Evolutionary conservation across 2,113 vertebrate genomes (phyloP).

Genomic region (Trinectes maculatus): DNA sequence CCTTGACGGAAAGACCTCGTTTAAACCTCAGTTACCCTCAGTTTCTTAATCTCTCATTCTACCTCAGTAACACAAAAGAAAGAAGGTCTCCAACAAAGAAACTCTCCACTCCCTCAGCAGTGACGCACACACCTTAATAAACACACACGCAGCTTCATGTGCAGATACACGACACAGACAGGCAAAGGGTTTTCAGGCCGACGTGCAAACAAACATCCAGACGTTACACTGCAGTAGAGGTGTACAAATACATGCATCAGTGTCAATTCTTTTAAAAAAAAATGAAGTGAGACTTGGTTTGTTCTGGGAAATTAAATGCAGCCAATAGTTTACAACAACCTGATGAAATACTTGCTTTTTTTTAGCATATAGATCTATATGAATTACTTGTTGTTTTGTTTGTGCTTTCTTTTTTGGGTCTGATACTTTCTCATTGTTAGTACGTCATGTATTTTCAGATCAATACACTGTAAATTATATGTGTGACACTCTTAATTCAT

Average conservation of each 20-base stretch:
- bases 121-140: slow-evolving; percentile 2
- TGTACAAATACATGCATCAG: slow-evolving; percentile 48
- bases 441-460: slow-evolving; percentile 67
- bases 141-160: slow-evolving; percentile 15
- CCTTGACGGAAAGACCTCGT: slow-evolving; percentile 78
- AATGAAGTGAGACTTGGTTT: slow-evolving; percentile 50
- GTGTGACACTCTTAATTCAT: slow-evolving; percentile 66
- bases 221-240: slow-evolving; percentile 53
- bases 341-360: slow-evolving; percentile 69
- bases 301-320: slow-evolving; percentile 62
- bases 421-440: slow-evolving; percentile 67
- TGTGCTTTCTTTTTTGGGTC: slow-evolving; percentile 33
- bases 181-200: slow-evolving; percentile 31
- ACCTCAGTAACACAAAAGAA: slow-evolving; percentile 72
- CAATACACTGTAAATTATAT: slow-evolving; percentile 75
- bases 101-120: slow-evolving; percentile 50
- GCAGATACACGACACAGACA: slow-evolving; percentile 35
- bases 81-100: slow-evolving; percentile 40
- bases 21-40: slow-evolving; percentile 75
- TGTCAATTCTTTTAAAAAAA: slow-evolving; percentile 35
- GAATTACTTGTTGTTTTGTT: slow-evolving; percentile 44
- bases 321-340: slow-evolving; percentile 75
- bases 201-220: slow-evolving; percentile 35
- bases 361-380: slow-evolving; percentile 58
- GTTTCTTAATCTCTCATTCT: slow-evolving; percentile 72